These are phyloP conservation scores for Endomychus coccineus DNA, from an alignment of 2,888 invertebrate genomes.

Conservation along the genomic window DNA sequence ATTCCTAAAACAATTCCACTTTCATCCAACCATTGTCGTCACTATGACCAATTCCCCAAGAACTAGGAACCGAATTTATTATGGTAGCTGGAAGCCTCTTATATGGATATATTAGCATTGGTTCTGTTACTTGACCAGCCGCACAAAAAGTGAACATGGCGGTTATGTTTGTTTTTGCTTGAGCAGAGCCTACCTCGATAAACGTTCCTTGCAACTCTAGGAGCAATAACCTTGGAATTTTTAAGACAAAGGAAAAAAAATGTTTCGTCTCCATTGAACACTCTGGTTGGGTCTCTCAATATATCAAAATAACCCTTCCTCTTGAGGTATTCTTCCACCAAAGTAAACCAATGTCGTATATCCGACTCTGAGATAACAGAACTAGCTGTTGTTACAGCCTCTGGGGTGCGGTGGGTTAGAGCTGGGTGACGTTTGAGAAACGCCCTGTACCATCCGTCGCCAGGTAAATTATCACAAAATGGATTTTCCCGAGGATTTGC, in stretches of 20 bases:
- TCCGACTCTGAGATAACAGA: not conserved
- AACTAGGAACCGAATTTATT: no score
- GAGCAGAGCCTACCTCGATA: no score
- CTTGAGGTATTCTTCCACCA: conserved; percentile 2
- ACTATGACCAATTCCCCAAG: no score
- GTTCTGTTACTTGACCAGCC: no score
- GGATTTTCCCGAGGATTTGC: no score
- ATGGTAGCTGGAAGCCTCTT: no score
- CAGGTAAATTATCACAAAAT: conserved; percentile 10
- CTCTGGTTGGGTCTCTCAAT: conserved; percentile 4
- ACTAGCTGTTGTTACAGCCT: conserved; percentile 5
- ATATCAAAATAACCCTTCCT: conserved; percentile 1
- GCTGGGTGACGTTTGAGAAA: conserved; percentile 6
- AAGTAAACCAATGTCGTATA: conserved; percentile 5
- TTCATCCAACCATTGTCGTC: no score
- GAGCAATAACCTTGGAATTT: conserved; percentile 17
- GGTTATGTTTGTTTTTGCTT: no score
- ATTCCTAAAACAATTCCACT: no score
- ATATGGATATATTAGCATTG: no score
- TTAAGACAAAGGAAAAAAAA: conserved; percentile 7
- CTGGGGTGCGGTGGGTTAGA: not conserved
- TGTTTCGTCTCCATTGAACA: conserved; percentile 8
- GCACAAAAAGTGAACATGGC: no score
- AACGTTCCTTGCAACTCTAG: conserved; percentile 16
- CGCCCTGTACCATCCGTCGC: conserved; percentile 7